A percentile compares a stretch with the other conserved stretches of the same genome.
These are phyloP conservation scores for Ctenicera cuprea DNA, from an alignment of 2,888 invertebrate genomes.

Conservation along the genomic window DNA sequence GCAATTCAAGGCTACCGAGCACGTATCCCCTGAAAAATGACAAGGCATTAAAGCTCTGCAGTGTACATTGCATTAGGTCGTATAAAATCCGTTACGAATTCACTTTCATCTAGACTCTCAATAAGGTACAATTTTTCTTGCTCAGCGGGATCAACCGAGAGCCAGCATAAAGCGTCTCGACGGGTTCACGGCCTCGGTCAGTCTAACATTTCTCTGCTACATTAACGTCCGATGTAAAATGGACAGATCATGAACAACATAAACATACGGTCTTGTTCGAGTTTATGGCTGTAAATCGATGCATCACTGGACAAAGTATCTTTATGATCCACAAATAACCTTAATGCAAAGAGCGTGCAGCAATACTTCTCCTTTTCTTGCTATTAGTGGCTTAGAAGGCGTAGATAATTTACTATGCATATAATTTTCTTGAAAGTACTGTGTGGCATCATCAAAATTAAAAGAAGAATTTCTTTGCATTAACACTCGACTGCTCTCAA, in stretches of 20 bases:
- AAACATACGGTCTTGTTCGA: constrained; percentile 38
- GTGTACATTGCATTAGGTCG: constrained; percentile 4
- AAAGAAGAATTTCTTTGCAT: too few species aligned
- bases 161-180: constrained; percentile 27
- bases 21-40: constrained; percentile 10
- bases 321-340: constrained; percentile 39
- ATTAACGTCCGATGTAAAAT: constrained; percentile 44
- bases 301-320: constrained; percentile 44
- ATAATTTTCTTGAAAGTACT: too few species aligned
- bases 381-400: neutral
- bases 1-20: constrained; percentile 11
- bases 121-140: constrained; percentile 21
- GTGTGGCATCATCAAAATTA: too few species aligned
- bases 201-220: constrained; percentile 40
- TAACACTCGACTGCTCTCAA: too few species aligned
- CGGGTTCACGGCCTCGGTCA: constrained; percentile 46
- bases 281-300: constrained; percentile 44
- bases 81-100: constrained; percentile 28
- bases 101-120: constrained; percentile 31
- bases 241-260: constrained; percentile 48
- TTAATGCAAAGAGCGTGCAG: constrained; percentile 31
- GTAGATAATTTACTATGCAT: neutral
- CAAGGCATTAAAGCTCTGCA: constrained; percentile 8
- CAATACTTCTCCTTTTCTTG: constrained; percentile 1
- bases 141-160: constrained; percentile 21